These are phyloP conservation scores for Porites lobata DNA, from an alignment of 92 coral and sea anemone species.

Conservation along the genomic window DNA sequence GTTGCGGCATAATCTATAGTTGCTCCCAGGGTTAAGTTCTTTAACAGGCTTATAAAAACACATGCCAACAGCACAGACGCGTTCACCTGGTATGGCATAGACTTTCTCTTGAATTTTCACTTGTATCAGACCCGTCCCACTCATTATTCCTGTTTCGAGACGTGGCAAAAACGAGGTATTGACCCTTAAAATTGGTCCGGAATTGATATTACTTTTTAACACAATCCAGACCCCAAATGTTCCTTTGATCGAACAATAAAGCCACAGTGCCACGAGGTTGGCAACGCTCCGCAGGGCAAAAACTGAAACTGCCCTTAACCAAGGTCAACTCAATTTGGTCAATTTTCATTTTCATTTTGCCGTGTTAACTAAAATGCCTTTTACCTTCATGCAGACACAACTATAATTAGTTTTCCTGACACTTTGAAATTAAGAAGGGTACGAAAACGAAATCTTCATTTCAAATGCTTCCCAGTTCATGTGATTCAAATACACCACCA, in stretches of 20 bases:
- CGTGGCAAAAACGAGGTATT: not conserved
- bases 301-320: constrained; percentile 2
- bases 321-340: not conserved
- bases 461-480: too few relatives aligned
- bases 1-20: constrained; percentile 1
- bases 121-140: constrained; percentile 6
- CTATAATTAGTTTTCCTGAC: constrained; percentile 3
- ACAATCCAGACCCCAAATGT: not conserved
- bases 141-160: constrained; percentile 10
- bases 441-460: too few relatives aligned
- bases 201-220: not conserved
- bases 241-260: constrained; percentile 2
- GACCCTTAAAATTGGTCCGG: constrained; percentile 13
- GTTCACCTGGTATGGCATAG: constrained; percentile 7
- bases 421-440: not conserved
- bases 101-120: constrained; percentile 12
- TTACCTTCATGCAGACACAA: constrained; percentile 6
- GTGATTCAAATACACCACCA: not conserved
- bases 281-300: constrained; percentile 10
- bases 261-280: constrained; percentile 9
- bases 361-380: constrained; percentile 1
- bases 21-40: constrained; percentile 4
- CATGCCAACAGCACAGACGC: constrained; percentile 18
- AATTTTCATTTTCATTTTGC: constrained; percentile 9
- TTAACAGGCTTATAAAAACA: constrained; percentile 25